These are phyloP conservation scores for Antennarius maculatus DNA, from an alignment of 2,797 vertebrate species.

Conservation along the genomic window DNA sequence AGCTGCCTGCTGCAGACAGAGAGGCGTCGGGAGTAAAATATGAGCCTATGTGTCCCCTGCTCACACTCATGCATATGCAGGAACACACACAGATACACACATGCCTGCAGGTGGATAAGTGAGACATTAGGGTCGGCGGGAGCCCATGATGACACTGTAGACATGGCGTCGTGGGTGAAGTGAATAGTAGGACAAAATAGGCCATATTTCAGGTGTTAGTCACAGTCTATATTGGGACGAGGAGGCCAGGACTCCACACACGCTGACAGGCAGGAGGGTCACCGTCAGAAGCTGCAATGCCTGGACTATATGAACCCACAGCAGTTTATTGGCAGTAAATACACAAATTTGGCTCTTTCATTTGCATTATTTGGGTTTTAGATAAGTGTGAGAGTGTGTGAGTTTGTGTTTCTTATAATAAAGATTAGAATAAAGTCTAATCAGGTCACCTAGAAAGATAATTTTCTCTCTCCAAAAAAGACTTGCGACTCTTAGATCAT, in stretches of 20 bases:
- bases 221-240: conserved; percentile 57
- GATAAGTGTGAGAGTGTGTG: conserved; percentile 16
- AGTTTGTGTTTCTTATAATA: conserved; percentile 35
- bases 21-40: conserved; percentile 80
- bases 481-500: no score
- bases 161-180: conserved; percentile 55
- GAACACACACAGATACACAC: conserved; percentile 26
- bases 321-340: conserved; percentile 25
- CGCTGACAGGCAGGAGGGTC: conserved; percentile 29
- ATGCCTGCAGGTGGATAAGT: conserved; percentile 61
- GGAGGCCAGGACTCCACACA: conserved; percentile 13
- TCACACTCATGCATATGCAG: conserved; percentile 26
- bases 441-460: no score
- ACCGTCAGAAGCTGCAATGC: conserved; percentile 16
- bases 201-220: conserved; percentile 66
- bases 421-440: not conserved
- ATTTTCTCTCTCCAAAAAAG: no score
- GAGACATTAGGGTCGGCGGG: conserved; percentile 74
- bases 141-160: conserved; percentile 74
- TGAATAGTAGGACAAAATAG: conserved; percentile 61
- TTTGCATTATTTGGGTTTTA: conserved; percentile 13
- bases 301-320: conserved; percentile 17
- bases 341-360: conserved; percentile 24
- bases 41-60: conserved; percentile 62
- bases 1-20: conserved; percentile 76